phyloP scores from a whole-genome alignment of 2,797 vertebrate genomes.

The Thripadectes ignobilis region DNA sequence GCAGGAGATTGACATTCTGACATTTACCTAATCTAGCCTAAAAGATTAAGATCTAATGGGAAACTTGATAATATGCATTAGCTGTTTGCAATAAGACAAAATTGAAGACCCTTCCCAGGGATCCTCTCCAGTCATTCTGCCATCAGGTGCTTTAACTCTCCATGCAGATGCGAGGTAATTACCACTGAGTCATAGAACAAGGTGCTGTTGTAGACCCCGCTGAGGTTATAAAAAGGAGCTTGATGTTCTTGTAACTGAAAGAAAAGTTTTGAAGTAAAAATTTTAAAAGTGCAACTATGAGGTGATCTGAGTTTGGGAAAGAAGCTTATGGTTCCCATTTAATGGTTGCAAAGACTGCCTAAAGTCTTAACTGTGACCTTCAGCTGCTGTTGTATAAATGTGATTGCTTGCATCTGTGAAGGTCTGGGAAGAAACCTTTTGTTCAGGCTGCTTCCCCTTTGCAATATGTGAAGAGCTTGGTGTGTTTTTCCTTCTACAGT shows the following conservation, averaged over 20 bases:
- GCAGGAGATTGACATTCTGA: constrained; percentile 25
- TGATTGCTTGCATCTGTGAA: not conserved
- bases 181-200: not conserved
- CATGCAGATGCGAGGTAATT: not conserved
- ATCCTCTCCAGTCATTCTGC: not conserved
- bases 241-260: not conserved
- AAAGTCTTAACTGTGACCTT: not conserved
- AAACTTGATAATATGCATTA: constrained; percentile 18
- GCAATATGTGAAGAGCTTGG: not conserved
- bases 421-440: not conserved
- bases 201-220: not conserved
- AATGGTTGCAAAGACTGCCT: rapidly evolving
- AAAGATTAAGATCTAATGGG: constrained; percentile 14
- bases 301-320: not conserved
- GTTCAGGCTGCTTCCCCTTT: not conserved
- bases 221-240: not conserved
- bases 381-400: not conserved
- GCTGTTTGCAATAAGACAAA: not conserved
- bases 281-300: rapidly evolving
- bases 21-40: constrained; percentile 17
- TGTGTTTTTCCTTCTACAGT: not conserved
- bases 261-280: not conserved
- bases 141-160: not conserved
- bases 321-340: not conserved
- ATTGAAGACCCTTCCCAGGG: not conserved